These are phyloP conservation scores for Pseudorhombus dupliciocellatus DNA, from an alignment of 2,113 vertebrate species.

Conservation along the genomic window DNA sequence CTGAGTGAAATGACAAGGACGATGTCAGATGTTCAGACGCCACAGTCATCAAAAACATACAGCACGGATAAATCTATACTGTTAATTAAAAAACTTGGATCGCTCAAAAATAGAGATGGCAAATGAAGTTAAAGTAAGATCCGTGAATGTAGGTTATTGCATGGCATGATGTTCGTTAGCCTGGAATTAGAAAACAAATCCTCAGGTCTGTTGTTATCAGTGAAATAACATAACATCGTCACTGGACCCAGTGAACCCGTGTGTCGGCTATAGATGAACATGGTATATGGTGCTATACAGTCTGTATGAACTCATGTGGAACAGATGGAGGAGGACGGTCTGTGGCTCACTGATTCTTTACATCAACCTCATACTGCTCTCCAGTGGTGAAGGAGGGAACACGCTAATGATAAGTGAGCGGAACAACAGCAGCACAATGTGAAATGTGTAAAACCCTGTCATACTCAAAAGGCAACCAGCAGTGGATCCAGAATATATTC, in stretches of 20 bases:
- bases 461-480: not conserved
- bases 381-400: slow-evolving; percentile 50
- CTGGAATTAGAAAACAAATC: not conserved
- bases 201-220: not conserved
- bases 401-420: not conserved
- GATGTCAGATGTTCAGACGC: not conserved
- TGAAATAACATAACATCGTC: not conserved
- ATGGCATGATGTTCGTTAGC: not conserved
- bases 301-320: not conserved
- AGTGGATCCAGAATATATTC: not conserved
- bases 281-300: not conserved
- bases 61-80: not conserved
- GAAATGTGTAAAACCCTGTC: not conserved
- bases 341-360: not conserved
- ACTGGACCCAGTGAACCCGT: not conserved
- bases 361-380: slow-evolving; percentile 66
- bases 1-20: not conserved
- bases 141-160: not conserved
- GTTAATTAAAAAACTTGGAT: not conserved
- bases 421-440: not conserved
- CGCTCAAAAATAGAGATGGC: not conserved
- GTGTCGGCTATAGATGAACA: not conserved
- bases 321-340: not conserved
- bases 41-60: not conserved
- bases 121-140: not conserved